These are phyloP conservation scores for Idaea straminata DNA, from an alignment of 2,888 invertebrate genomes.

Conservation along the genomic window DNA sequence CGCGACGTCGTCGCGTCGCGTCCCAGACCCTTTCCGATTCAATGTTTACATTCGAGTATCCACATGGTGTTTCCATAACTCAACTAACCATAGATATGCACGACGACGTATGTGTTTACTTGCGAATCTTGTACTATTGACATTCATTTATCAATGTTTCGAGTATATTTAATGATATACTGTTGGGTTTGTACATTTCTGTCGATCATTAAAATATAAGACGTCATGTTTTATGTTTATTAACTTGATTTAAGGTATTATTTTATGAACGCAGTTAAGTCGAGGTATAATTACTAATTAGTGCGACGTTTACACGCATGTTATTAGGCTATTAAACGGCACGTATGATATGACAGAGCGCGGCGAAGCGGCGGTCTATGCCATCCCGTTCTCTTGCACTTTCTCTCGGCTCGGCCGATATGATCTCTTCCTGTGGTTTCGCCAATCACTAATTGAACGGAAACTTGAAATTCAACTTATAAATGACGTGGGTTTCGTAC, in stretches of 20 bases:
- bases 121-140: neutral
- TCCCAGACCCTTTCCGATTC: neutral
- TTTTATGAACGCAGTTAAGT: neutral
- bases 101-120: neutral
- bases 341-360: neutral
- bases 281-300: neutral
- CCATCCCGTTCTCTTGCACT: constrained; percentile 11
- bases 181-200: neutral
- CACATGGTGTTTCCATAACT: neutral
- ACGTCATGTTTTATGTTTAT: neutral
- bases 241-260: neutral
- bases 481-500: constrained; percentile 12
- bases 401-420: constrained; percentile 20
- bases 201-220: neutral
- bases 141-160: neutral
- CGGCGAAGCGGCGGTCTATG: neutral
- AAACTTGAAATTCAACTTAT: constrained; percentile 26
- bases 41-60: neutral
- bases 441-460: constrained; percentile 26
- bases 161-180: neutral
- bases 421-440: constrained; percentile 28
- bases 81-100: neutral
- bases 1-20: neutral
- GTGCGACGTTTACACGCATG: neutral
- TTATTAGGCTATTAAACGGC: neutral